Percentiles rank a stretch among this genome's conserved stretches.
Conservation (phyloP, 2,797 vertebrate species). For the Tauraco hartlaubi region DNA sequence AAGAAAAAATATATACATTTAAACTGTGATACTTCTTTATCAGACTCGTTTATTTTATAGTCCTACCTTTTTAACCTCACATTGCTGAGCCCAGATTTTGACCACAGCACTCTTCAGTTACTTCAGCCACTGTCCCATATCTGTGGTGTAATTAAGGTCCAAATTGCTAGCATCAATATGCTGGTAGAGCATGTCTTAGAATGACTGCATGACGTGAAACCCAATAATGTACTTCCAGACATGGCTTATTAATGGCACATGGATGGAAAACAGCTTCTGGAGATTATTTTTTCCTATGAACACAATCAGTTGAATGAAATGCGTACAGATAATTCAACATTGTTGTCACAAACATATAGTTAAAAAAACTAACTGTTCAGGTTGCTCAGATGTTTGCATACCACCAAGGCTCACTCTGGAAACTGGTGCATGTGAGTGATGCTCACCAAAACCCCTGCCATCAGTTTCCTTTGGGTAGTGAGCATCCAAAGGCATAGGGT, state of each 20-base stretch:
- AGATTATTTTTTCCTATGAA: neutral
- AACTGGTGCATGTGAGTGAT: neutral
- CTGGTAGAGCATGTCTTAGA: neutral
- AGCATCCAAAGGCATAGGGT: neutral
- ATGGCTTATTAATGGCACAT: neutral
- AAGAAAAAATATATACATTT: neutral
- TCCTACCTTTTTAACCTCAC: neutral
- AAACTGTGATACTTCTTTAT: neutral
- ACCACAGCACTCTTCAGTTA: neutral
- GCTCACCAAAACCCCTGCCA: neutral
- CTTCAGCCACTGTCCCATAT: neutral
- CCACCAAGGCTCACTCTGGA: fast-evolving
- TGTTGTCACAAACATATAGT: neutral
- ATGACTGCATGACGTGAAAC: neutral
- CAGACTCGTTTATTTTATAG: neutral
- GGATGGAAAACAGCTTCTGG: neutral
- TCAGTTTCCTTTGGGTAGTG: neutral
- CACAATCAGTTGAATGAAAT: neutral
- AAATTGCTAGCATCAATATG: neutral
- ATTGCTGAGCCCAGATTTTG: neutral
- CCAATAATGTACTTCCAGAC: neutral
- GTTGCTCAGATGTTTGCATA: neutral
- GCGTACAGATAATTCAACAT: fast-evolving
- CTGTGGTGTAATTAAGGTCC: neutral
- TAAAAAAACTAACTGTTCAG: neutral